Percentiles rank a stretch among this genome's conserved stretches.
Evolutionary conservation across 2,113 vertebrate species (phyloP).

Genomic region (Psophia crepitans): DNA sequence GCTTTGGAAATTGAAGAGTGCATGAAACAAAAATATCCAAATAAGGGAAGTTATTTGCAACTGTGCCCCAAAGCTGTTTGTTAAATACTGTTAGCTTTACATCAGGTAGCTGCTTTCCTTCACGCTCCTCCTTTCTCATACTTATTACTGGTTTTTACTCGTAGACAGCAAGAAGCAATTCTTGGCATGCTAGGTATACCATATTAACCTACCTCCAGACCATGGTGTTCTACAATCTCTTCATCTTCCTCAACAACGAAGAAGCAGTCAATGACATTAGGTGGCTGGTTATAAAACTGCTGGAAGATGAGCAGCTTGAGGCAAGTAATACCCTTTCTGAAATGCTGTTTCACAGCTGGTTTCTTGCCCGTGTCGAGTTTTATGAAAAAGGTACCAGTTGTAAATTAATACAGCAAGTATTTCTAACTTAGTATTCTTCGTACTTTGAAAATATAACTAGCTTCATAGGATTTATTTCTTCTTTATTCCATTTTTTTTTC

Average conservation of each 20-base stretch:
- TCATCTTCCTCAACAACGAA: constrained; percentile 90
- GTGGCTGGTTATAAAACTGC: constrained; percentile 84
- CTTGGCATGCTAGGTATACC: constrained; percentile 95
- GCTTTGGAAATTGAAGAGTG: neutral
- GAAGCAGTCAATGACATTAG: constrained; percentile 83
- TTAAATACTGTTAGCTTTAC: neutral
- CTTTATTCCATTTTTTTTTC: neutral
- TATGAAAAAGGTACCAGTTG: neutral
- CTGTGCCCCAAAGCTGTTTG: neutral
- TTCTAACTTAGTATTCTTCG: neutral
- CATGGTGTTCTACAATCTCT: constrained; percentile 98
- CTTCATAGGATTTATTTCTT: neutral
- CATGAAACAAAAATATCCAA: neutral
- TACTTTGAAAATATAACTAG: neutral
- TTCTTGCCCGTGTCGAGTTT: neutral
- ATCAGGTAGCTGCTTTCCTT: neutral
- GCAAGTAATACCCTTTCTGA: constrained; percentile 58
- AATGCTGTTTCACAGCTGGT: neutral
- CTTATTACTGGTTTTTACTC: neutral
- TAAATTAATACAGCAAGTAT: neutral
- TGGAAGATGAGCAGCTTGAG: constrained; percentile 97
- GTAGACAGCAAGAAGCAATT: constrained; percentile 92
- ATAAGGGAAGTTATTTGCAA: neutral
- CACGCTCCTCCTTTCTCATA: neutral
- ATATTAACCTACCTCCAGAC: constrained; percentile 96